Base-by-base conservation (phyloP, 2,888 invertebrate species). In the Acronicta psi region DNA sequence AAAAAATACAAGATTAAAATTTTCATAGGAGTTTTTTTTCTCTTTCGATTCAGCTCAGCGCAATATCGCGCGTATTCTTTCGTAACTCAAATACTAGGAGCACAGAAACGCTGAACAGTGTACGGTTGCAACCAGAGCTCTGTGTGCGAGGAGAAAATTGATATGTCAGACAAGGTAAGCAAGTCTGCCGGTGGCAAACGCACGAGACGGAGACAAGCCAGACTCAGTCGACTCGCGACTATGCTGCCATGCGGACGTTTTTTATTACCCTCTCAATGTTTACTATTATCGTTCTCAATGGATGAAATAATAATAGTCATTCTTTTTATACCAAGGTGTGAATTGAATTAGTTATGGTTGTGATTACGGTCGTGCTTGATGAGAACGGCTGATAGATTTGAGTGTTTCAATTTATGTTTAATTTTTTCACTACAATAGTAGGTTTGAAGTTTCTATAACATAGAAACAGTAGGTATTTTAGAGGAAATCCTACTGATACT, bases 81-180 rank as follows among this genome's bases (percentile, higher is more conserved):
- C 91, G 92, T 91, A 91, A 92, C 89, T 83, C 75, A 83, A 88
- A 83, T 91, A 94, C 93, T 80, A 93, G 93, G 93, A 91, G 84
- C 81, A 79, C 87, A 93, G 85, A 88, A 85, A 70, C 71, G 74
- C 81, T 69, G 77, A 77, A 82, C 62, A 82, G 87, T 83, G 64
- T 77, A 70, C 74, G 66, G 68, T 79, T 73, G 71, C 73, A 79
- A 77, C 69, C 73, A 72, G 73, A 79, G 73, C 80, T 73, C 67
- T 74, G 84, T 81, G 88, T 88, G 88, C 83, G 88, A 87, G 75
- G 86, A 84, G 89, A 83, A 91, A 89, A 87, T 83, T 86, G 85
- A 88, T 90, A 89, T 82, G 88, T 75, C 77, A 89, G 91, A 92
- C 89, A 92, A 92, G 91, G 93, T 79, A 85, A 88, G 92, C 89